Conservation (phyloP, 2,113 vertebrate genomes). For the Sebastes schlegelii region DNA sequence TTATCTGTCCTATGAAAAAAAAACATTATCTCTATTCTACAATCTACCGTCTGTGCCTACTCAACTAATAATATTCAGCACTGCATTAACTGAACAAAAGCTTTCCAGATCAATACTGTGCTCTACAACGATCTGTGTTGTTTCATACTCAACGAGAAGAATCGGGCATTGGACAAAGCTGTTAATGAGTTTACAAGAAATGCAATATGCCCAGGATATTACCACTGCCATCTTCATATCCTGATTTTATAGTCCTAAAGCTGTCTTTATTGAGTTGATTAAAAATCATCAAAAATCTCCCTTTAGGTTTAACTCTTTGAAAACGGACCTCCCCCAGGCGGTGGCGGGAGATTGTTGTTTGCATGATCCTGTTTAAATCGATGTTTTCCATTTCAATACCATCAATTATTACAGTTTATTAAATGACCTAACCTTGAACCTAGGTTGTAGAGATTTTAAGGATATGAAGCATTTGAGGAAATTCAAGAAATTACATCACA, state of each 20-base stretch:
- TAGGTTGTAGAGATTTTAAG: too few relatives aligned
- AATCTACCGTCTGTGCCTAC: background rate
- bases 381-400: too few relatives aligned
- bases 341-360: too few relatives aligned
- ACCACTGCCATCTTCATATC: too few relatives aligned
- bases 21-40: background rate
- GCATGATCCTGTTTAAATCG: too few relatives aligned
- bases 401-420: too few relatives aligned
- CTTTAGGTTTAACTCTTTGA: background rate
- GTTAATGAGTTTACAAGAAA: background rate
- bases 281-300: background rate
- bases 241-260: background rate
- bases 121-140: background rate
- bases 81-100: constrained; percentile 17
- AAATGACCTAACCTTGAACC: too few relatives aligned
- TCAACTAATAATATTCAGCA: background rate
- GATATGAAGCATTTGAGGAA: too few relatives aligned
- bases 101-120: constrained; percentile 18
- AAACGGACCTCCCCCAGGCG: too few relatives aligned
- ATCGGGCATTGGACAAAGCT: background rate
- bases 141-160: background rate
- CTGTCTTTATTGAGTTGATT: background rate
- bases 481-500: too few relatives aligned
- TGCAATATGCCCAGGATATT: background rate
- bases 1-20: background rate